These are phyloP conservation scores for Condylura cristata DNA, from an alignment of 2,113 vertebrate species.

Conservation along the genomic window DNA sequence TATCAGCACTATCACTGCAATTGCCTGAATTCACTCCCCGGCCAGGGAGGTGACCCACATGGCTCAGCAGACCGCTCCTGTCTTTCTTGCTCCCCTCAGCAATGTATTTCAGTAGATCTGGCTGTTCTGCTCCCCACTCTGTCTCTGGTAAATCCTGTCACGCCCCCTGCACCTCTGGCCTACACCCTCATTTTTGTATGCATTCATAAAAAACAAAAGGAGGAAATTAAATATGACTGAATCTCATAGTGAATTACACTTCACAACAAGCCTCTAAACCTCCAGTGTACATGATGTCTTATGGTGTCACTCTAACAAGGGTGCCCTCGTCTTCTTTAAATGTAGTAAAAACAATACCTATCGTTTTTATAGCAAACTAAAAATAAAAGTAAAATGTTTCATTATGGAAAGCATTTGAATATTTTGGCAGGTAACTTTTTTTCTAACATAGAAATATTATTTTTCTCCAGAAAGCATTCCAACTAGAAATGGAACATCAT, in stretches of 20 bases:
- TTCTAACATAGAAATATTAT: neutral
- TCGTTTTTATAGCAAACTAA: neutral
- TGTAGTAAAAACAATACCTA: neutral
- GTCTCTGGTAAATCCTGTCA: no score
- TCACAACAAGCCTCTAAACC: neutral
- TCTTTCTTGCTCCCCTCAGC: no score
- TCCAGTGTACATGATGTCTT: neutral
- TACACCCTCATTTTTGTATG: no score
- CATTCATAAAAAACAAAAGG: no score
- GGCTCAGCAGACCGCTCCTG: no score
- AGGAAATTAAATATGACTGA: slow-evolving; percentile 24
- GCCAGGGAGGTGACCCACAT: no score
- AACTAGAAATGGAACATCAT: neutral
- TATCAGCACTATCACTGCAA: no score
- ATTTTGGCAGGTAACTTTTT: neutral
- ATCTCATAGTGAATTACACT: neutral
- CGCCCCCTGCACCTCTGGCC: no score
- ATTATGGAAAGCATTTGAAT: neutral
- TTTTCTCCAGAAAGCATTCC: slow-evolving; percentile 10
- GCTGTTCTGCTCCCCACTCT: no score
- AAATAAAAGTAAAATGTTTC: neutral
- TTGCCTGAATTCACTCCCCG: no score
- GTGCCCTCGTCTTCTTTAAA: neutral
- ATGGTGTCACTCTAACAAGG: neutral
- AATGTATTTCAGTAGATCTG: no score